Conservation (phyloP, 2,888 invertebrate genomes). For the Drosophila limbata region DNA sequence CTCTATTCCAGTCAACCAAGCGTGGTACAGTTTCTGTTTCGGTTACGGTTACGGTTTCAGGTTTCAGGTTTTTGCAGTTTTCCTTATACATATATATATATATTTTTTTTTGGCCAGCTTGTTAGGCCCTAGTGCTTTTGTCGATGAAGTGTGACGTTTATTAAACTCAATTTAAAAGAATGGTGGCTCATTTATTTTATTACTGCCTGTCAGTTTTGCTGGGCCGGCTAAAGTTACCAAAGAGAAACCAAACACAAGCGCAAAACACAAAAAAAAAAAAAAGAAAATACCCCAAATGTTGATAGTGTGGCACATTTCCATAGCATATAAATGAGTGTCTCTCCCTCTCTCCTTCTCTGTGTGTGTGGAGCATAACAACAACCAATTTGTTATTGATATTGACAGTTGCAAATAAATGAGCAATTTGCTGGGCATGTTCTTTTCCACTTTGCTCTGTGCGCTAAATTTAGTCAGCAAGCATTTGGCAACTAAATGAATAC, state of each 20-base stretch:
- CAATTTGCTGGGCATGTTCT: conserved; percentile 69
- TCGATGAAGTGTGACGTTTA: conserved; percentile 81
- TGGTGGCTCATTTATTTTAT: conserved; percentile 81
- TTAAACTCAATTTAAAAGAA: conserved; percentile 82
- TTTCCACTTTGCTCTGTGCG: conserved; percentile 29
- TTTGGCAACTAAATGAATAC: conserved; percentile 39
- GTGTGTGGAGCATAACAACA: conserved; percentile 75
- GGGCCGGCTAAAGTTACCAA: conserved; percentile 62
- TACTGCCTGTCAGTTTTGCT: conserved; percentile 75
- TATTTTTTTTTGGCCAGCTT: conserved; percentile 37
- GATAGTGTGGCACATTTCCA: conserved; percentile 75
- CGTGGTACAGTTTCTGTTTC: conserved; percentile 61
- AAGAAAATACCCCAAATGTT: conserved; percentile 45
- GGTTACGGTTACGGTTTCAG: conserved; percentile 40
- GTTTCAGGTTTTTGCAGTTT: conserved; percentile 47
- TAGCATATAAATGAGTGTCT: conserved; percentile 28
- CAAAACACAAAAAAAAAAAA: conserved; percentile 19
- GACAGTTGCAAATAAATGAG: conserved; percentile 82
- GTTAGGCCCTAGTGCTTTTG: conserved; percentile 69
- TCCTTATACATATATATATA: conserved; percentile 6
- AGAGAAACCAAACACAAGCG: conserved; percentile 57
- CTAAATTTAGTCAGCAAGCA: conserved; percentile 48
- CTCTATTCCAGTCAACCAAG: conserved; percentile 52
- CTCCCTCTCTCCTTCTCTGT: conserved; percentile 31
- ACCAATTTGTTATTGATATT: conserved; percentile 81